Conservation (phyloP, 2,888 invertebrate species). For the Callinectes sapidus region DNA sequence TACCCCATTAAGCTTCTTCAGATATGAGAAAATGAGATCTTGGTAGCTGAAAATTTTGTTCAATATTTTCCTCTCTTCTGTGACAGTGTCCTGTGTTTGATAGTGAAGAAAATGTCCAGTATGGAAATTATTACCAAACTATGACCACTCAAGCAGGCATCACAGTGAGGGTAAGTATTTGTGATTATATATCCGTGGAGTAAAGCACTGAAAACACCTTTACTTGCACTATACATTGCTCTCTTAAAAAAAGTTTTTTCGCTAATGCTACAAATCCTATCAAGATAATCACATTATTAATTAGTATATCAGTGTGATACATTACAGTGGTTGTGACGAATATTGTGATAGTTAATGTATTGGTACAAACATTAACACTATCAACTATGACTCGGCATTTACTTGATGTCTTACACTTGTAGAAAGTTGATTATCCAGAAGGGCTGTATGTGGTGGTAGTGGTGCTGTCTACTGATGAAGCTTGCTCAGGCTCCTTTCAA, state of each 20-base stretch:
- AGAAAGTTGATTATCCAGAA: conserved; percentile 66
- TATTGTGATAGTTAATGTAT: not conserved
- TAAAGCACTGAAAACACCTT: not conserved
- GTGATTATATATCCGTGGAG: not conserved
- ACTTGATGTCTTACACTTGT: not conserved
- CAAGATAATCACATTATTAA: not conserved
- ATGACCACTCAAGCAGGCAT: conserved; percentile 72
- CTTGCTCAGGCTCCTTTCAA: conserved; percentile 63
- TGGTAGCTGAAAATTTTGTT: not conserved
- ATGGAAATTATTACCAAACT: conserved; percentile 72
- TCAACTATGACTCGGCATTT: not conserved
- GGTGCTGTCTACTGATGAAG: conserved; percentile 65
- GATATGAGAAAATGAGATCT: not conserved
- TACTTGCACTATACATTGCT: not conserved
- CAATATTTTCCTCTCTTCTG: not conserved
- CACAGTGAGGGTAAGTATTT: conserved; percentile 71
- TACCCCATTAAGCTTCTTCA: not conserved
- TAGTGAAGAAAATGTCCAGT: conserved; percentile 69
- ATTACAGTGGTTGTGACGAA: not conserved
- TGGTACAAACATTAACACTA: not conserved
- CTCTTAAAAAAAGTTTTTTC: not conserved
- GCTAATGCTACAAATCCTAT: not conserved
- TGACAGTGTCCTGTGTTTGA: conserved; percentile 72
- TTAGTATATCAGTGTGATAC: not conserved
- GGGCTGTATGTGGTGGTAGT: conserved; percentile 67